Conservation (phyloP, 2,113 vertebrate species). For the Procavia capensis region DNA sequence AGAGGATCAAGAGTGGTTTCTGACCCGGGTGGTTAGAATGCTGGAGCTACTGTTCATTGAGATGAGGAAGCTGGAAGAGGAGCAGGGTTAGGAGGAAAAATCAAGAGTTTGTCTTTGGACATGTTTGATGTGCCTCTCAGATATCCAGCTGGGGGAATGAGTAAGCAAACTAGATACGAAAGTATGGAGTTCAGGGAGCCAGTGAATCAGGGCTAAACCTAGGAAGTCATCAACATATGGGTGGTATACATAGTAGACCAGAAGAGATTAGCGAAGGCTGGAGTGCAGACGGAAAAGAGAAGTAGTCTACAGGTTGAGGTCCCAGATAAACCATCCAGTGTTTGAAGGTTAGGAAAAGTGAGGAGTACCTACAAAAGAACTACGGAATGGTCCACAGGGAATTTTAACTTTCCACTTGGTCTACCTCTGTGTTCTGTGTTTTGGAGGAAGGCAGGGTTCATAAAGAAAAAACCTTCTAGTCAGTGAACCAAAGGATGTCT, state of each 20-base stretch:
- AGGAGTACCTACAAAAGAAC: background rate
- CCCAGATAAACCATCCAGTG: too few relatives aligned
- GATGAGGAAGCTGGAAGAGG: background rate
- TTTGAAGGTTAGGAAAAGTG: background rate
- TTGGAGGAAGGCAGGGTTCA: background rate
- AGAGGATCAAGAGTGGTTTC: background rate
- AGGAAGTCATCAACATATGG: fast-evolving
- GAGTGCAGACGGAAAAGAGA: background rate
- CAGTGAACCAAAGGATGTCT: background rate
- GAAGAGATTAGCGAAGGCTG: background rate
- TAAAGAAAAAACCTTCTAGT: background rate
- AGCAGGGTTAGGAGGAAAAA: background rate
- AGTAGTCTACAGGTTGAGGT: background rate
- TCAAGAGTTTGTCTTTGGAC: background rate
- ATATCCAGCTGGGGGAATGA: background rate
- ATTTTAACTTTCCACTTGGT: background rate
- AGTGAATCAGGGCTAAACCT: too few relatives aligned
- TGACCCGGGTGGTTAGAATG: background rate
- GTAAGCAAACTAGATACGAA: background rate
- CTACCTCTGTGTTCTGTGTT: background rate
- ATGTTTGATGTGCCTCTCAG: background rate
- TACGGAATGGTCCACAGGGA: background rate
- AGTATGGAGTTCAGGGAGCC: background rate
- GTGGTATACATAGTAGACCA: background rate
- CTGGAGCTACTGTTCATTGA: background rate